Evolutionary conservation across 2,113 vertebrate species (phyloP), one percentile per base, ranked within the genome.

Genomic region (Hypocryptadius cinnamomeus): DNA sequence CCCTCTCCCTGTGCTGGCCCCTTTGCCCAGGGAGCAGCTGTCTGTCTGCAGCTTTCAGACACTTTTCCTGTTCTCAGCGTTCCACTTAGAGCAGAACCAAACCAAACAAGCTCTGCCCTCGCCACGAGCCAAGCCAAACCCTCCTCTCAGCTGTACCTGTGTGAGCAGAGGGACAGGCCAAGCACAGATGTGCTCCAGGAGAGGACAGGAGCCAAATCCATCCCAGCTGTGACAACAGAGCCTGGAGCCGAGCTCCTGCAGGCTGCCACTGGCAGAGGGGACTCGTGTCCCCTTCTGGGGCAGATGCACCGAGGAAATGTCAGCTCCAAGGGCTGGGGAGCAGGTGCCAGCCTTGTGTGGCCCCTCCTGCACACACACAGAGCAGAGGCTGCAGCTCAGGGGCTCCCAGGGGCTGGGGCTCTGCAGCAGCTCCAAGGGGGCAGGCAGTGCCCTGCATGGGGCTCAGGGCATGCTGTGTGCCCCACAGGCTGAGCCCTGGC

Each of bases 341-440:
- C 90, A 84, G 79, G 48, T 94, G 92, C 48, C 85, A 76, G 87
- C 78, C 80, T 65, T 45, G 65, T 8, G 27, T 1, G 33, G 40
- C 63, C 70, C 40, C 84, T 79, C 45, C 74, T 48, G 71, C 2
- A 1, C 35, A 15, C 3, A 2, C 1, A 4, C 3, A 0, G 1
- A 23, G 61, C 78, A n/a, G n/a, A n/a, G n/a, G n/a, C n/a, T n/a
- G n/a, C n/a, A n/a, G n/a, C n/a, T 8, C 50, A 74, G 66, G 74
- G 44, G 60, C 27, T 24, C 42, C 16, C 39, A 9, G 0, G 2
- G 60, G 25, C 25, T 51, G 27, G 50, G 50, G 27, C 28, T 53
- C n/a, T n/a, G n/a, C n/a, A n/a, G n/a, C n/a, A n/a, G n/a, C n/a
- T n/a, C n/a, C n/a, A n/a, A n/a, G n/a, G n/a, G n/a, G n/a, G n/a